Evolutionary conservation across 2,797 vertebrate species (phyloP).

Genomic region (Arnoldichthys spilopterus): DNA sequence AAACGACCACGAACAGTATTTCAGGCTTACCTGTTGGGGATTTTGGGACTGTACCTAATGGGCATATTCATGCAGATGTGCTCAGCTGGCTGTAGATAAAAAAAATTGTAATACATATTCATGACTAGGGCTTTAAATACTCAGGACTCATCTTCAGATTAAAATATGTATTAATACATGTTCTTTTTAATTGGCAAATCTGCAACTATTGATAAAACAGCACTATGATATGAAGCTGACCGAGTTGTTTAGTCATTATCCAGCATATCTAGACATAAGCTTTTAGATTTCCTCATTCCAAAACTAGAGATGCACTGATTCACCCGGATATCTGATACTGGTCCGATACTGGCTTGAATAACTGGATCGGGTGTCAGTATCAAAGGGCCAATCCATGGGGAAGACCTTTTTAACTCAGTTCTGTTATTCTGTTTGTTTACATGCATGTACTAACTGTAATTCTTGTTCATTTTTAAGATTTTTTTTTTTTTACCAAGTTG

Average conservation of each 20-base stretch:
- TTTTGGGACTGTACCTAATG: slow-evolving; percentile 68
- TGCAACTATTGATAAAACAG: neutral
- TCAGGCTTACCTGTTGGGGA: slow-evolving; percentile 77
- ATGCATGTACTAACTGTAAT: too few species aligned
- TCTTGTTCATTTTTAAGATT: too few species aligned
- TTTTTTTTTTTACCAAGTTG: too few species aligned
- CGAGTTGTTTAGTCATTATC: neutral
- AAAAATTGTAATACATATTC: neutral
- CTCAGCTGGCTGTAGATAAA: slow-evolving; percentile 64
- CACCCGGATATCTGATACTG: too few species aligned
- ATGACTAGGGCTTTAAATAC: too few species aligned
- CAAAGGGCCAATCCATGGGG: too few species aligned
- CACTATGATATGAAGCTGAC: neutral
- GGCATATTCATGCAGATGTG: slow-evolving; percentile 72
- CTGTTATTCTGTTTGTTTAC: too few species aligned
- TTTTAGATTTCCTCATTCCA: too few species aligned
- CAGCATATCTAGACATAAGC: neutral
- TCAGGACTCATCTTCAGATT: neutral
- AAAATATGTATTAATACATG: neutral
- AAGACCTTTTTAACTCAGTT: too few species aligned
- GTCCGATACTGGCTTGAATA: too few species aligned
- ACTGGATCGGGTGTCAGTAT: too few species aligned
- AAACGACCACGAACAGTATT: neutral
- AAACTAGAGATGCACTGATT: too few species aligned
- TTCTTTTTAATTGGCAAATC: neutral